Conservation (phyloP, 1,140 invertebrate species). For the Drosophila subpulchrella region DNA sequence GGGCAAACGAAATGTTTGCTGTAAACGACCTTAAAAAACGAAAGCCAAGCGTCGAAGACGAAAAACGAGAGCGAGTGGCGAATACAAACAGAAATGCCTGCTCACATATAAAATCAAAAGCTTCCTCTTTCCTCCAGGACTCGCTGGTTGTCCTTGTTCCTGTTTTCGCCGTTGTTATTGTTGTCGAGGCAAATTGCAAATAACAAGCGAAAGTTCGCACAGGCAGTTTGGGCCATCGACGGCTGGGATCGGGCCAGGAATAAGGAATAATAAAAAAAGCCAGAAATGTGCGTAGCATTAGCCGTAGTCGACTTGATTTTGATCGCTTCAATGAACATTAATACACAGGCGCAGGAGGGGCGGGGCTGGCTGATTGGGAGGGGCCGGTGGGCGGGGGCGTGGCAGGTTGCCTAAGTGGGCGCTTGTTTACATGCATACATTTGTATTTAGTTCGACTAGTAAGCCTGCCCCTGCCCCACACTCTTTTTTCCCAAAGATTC, state of each 20-base stretch:
- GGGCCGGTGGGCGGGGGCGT: constrained; percentile 17
- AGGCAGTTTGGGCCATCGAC: constrained; percentile 47
- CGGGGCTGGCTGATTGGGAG: constrained; percentile 1
- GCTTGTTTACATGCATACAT: constrained; percentile 78
- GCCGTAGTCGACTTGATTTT: constrained; percentile 82
- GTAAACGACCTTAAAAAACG: constrained; percentile 82
- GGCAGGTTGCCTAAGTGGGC: constrained; percentile 69
- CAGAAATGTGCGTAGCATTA: constrained; percentile 78
- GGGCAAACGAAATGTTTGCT: constrained; percentile 69
- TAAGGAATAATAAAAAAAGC: constrained; percentile 36
- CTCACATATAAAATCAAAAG: constrained; percentile 68
- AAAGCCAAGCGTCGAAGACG: constrained; percentile 48
- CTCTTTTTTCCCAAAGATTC: constrained; percentile 8
- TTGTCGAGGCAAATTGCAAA: constrained; percentile 74
- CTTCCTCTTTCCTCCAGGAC: constrained; percentile 10
- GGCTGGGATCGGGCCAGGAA: constrained; percentile 60
- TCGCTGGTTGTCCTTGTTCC: constrained; percentile 21
- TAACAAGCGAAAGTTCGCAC: constrained; percentile 76
- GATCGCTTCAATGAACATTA: constrained; percentile 83
- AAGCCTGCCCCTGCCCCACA: constrained; percentile 19
- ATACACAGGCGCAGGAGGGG: constrained; percentile 42
- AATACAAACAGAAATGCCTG: constrained; percentile 76
- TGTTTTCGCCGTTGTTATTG: constrained; percentile 34
- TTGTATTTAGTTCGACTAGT: constrained; percentile 71
- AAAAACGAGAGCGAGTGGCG: constrained; percentile 35